These are phyloP conservation scores for Poeciliopsis turneri DNA, from an alignment of 2,797 vertebrate species.

Conservation along the genomic window DNA sequence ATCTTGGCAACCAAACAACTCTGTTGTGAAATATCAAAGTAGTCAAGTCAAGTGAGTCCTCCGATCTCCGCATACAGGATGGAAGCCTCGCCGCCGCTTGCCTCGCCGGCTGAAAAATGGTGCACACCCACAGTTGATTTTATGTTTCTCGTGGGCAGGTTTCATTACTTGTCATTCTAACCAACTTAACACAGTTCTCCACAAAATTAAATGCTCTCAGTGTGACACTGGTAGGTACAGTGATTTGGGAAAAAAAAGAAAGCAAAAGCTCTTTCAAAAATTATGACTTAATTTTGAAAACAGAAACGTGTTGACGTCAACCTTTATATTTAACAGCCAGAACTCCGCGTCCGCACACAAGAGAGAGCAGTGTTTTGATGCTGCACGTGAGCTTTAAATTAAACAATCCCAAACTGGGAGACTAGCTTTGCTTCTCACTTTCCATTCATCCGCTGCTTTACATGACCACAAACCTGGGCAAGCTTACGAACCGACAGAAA, in stretches of 20 bases:
- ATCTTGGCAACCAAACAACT: neutral
- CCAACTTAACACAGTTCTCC: neutral
- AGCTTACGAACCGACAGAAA: slow-evolving; percentile 58
- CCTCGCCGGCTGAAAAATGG: neutral
- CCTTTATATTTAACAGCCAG: slow-evolving; percentile 21
- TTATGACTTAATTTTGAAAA: neutral
- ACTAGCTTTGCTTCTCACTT: neutral
- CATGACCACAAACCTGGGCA: slow-evolving; percentile 68
- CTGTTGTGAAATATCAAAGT: neutral
- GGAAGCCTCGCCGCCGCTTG: neutral
- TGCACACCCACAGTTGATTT: slow-evolving; percentile 48
- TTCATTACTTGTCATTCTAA: neutral
- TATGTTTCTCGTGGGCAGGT: slow-evolving; percentile 37
- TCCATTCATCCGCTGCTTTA: neutral
- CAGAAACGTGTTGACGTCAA: slow-evolving; percentile 39
- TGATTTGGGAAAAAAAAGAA: rapidly evolving
- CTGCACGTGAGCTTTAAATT: slow-evolving; percentile 68
- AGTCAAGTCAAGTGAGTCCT: neutral
- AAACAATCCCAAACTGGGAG: slow-evolving; percentile 12
- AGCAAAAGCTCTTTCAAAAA: rapidly evolving
- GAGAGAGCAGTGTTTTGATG: slow-evolving; percentile 68
- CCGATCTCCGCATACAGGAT: neutral
- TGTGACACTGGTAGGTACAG: rapidly evolving
- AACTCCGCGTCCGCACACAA: neutral
- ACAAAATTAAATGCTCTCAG: rapidly evolving